Percentiles rank a stretch among this genome's conserved stretches.
phyloP scores from a whole-genome alignment of 2,113 vertebrate species.

The Sigmodon hispidus region DNA sequence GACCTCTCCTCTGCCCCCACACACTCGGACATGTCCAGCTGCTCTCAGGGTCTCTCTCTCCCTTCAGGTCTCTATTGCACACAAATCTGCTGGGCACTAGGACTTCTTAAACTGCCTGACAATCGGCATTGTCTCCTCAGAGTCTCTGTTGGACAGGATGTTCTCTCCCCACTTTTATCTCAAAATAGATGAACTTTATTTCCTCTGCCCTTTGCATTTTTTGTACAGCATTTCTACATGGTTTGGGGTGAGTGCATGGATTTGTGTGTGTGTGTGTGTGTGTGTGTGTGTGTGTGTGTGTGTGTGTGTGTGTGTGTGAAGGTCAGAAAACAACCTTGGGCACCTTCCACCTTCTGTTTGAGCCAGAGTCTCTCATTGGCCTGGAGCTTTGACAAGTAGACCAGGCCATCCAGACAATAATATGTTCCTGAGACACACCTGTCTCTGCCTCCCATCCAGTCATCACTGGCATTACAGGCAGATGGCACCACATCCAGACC shows the following conservation, averaged over 20 bases:
- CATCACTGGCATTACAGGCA: not conserved
- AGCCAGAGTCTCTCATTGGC: not conserved
- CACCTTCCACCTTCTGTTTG: not conserved
- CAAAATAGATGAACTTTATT: not conserved
- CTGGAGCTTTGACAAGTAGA: not conserved
- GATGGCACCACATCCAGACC: not conserved
- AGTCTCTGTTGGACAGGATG: not conserved
- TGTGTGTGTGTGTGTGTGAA: no score
- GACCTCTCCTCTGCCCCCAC: rapidly evolving
- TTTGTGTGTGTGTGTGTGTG: not conserved
- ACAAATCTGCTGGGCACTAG: not conserved
- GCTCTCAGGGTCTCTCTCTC: no score
- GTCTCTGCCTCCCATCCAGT: not conserved
- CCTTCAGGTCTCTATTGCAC: not conserved
- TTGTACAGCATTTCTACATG: not conserved
- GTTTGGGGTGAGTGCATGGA: not conserved
- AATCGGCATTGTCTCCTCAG: not conserved
- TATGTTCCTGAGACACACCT: not conserved
- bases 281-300: not conserved
- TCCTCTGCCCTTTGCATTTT: not conserved
- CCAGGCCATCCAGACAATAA: not conserved
- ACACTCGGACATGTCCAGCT: not conserved
- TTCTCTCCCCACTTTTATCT: not conserved
- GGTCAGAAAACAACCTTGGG: not conserved
- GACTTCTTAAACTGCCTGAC: not conserved